Conservation (phyloP, 2,888 invertebrate genomes). For the Lampropteryx suffumata region DNA sequence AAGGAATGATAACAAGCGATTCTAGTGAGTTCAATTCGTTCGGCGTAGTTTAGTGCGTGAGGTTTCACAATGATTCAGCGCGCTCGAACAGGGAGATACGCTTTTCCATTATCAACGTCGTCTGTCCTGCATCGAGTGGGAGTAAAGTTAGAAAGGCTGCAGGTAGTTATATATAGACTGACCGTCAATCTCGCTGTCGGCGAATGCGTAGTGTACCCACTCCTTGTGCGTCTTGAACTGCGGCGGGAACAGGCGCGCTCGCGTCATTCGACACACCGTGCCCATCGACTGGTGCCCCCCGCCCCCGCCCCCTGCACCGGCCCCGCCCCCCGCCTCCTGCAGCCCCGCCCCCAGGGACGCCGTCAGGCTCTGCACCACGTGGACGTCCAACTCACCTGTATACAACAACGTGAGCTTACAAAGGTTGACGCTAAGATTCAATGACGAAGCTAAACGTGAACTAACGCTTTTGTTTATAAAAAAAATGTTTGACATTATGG, state of each 20-base stretch:
- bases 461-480: too few relatives aligned
- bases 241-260: conserved; percentile 96
- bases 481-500: too few relatives aligned
- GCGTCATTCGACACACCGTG: conserved; percentile 95
- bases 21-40: too few relatives aligned
- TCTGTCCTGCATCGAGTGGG: too few relatives aligned
- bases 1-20: too few relatives aligned
- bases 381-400: conserved; percentile 85
- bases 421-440: neutral
- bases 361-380: conserved; percentile 95
- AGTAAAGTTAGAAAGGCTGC: too few relatives aligned
- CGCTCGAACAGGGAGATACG: too few relatives aligned
- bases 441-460: too few relatives aligned
- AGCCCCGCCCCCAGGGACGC: conserved; percentile 86
- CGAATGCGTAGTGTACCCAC: conserved; percentile 98
- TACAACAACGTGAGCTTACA: neutral
- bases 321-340: conserved; percentile 49
- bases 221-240: conserved; percentile 97
- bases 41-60: too few relatives aligned
- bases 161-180: conserved; percentile 22
- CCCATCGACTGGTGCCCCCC: conserved; percentile 95
- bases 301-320: conserved; percentile 81
- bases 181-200: conserved; percentile 97
- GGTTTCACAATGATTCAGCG: too few relatives aligned
- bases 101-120: too few relatives aligned